Conservation (phyloP, 2,888 invertebrate species). For the Drosophila quinaria region DNA sequence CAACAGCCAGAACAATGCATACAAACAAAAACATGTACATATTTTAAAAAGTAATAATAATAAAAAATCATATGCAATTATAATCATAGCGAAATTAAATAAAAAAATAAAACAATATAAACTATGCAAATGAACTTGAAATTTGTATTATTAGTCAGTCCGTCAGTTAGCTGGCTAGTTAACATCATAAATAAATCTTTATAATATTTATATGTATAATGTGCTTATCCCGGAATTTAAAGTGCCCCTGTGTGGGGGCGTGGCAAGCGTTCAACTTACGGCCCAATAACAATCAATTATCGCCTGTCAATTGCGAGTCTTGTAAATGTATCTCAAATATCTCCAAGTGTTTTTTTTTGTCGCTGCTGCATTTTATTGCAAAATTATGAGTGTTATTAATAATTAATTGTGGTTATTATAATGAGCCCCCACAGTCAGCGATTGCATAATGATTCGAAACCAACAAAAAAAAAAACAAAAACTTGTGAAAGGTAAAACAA, state of each 20-base stretch:
- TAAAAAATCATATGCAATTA: slow-evolving; percentile 1
- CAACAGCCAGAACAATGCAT: slow-evolving; percentile 17
- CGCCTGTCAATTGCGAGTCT: slow-evolving; percentile 61
- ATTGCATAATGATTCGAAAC: slow-evolving; percentile 39
- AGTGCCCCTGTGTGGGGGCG: slow-evolving; percentile 37
- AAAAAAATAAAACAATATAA: not conserved
- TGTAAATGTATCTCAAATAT: slow-evolving; percentile 58
- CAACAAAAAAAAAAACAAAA: slow-evolving; percentile 9
- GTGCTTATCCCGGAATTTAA: slow-evolving; percentile 34
- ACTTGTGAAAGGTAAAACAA: slow-evolving; percentile 65
- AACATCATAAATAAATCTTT: slow-evolving; percentile 20
- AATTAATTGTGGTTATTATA: slow-evolving; percentile 66
- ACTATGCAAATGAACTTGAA: slow-evolving; percentile 14
- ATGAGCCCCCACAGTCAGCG: slow-evolving; percentile 35
- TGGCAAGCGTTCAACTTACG: slow-evolving; percentile 26
- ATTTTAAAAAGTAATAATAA: slow-evolving; percentile 10
- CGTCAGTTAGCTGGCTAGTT: slow-evolving; percentile 4
- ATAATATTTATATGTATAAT: not conserved
- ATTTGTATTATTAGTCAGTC: slow-evolving; percentile 15
- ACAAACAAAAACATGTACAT: slow-evolving; percentile 2
- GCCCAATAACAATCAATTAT: slow-evolving; percentile 67
- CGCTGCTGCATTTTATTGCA: slow-evolving; percentile 59
- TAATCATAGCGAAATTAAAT: not conserved
- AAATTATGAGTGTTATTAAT: slow-evolving; percentile 63
- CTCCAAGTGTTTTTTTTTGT: slow-evolving; percentile 27